Base-by-base conservation (phyloP, 2,888 invertebrate species). In the Subacronicta megacephala region DNA sequence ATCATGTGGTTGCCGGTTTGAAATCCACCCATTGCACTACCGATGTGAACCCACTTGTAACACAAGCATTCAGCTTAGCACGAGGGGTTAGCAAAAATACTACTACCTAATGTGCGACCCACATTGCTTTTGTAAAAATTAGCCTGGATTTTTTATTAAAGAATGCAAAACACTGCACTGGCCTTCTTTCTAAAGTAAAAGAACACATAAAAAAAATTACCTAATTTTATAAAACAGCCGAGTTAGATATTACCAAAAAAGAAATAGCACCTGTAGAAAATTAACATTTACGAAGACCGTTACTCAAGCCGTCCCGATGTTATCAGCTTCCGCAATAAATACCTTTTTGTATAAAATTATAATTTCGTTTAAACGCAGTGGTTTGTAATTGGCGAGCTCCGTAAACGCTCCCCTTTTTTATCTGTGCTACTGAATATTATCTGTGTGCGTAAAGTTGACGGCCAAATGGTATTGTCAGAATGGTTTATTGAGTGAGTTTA, bases 261-360 rank as follows among this genome's bases (percentile, higher is more conserved):
- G 18, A 56, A 56, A 40, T 50, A 54, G 44, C 43, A 62, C 62
- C 63, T 58, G 47, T 45, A 52, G 40, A 54, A 60, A 63, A 68
- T 57, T 43, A 43, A 49, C 50, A 36, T 69, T 74, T 59, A 62
- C 62, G 49, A 50, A 67, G 58, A 35, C 58, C 58, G 67, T 76
- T 63, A 74, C 62, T 68, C 69, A 61, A 57, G 54, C 57, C 33
- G 45, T 53, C 46, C 62, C 61, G 79, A 82, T 84, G 61, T 62
- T 77, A 81, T 83, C 83, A 58, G 44, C 54, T 35, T 56, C 64
- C 67, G 62, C 70, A 82, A 79, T 82, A 80, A 81, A 80, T 82
- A 77, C 76, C 70, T 59, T 63, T 58, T 69, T 70, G 78, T 77
- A 80, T 82, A 79, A 84, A 81, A 84, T 84, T 82, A 83, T 85